phyloP scores from a whole-genome alignment of 2,888 invertebrate species.

The Eurois occulta region DNA sequence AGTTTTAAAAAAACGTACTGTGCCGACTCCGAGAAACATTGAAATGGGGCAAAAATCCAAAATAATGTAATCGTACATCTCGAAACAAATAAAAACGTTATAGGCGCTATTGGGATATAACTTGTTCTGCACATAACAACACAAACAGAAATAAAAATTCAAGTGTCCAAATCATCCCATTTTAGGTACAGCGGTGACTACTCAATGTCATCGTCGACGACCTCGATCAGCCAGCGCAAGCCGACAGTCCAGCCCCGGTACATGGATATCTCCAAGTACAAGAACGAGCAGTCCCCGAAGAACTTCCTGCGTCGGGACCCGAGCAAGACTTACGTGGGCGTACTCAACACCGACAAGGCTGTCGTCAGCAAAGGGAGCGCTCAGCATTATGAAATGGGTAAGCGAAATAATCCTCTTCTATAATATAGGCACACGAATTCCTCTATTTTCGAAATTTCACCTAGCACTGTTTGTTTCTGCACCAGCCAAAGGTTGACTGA shows the following conservation, averaged over 20 bases:
- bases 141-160: neutral
- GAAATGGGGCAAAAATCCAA: neutral
- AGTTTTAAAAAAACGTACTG: neutral
- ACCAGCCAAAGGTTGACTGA: neutral
- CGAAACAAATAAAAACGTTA: neutral
- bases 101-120: neutral
- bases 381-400: slow-evolving; percentile 87
- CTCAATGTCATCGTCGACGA: slow-evolving; percentile 88
- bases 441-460: neutral
- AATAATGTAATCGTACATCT: neutral
- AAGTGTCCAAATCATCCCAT: neutral
- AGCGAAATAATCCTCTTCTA: slow-evolving; percentile 46
- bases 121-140: neutral
- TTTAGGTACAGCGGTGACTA: slow-evolving; percentile 88
- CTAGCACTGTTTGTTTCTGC: neutral
- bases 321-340: slow-evolving; percentile 87
- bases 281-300: slow-evolving; percentile 86
- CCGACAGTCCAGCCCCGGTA: slow-evolving; percentile 86
- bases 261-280: slow-evolving; percentile 92
- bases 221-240: slow-evolving; percentile 80
- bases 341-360: slow-evolving; percentile 73
- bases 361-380: slow-evolving; percentile 80
- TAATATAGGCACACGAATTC: neutral
- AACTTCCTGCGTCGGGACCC: slow-evolving; percentile 90
- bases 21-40: neutral